Conservation (phyloP, 2,113 vertebrate species). For the Zosterops borbonicus region DNA sequence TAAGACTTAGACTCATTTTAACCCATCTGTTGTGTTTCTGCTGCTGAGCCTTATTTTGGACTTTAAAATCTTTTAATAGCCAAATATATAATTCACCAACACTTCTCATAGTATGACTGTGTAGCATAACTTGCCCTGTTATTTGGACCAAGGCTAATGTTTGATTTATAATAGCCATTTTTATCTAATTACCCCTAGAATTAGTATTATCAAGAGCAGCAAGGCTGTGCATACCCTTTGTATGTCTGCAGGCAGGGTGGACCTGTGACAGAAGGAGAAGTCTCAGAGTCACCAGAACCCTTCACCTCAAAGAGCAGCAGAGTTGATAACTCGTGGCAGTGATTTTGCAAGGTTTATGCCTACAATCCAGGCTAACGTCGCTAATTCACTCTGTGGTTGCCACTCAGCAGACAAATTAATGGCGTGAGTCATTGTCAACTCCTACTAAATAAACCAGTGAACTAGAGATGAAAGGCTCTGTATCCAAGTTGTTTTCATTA, state of each 20-base stretch:
- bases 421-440: constrained; percentile 14
- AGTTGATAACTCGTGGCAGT: background rate
- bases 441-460: constrained; percentile 28
- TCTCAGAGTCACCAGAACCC: background rate
- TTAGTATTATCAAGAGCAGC: background rate
- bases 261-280: background rate
- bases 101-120: background rate
- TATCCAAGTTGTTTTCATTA: constrained; percentile 38
- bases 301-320: background rate
- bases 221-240: background rate
- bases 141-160: background rate
- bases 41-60: background rate
- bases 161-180: background rate
- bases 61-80: background rate
- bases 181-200: background rate
- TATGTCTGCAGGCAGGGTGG: background rate
- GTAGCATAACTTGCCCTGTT: background rate
- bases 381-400: background rate
- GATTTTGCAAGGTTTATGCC: background rate
- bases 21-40: background rate
- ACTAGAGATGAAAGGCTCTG: constrained; percentile 36
- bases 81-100: background rate
- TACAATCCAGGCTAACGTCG: background rate
- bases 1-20: background rate
- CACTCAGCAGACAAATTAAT: constrained; percentile 15